These are phyloP conservation scores for Acrocephalus kingi DNA, from an alignment of 2,113 vertebrate species.

Conservation along the genomic window DNA sequence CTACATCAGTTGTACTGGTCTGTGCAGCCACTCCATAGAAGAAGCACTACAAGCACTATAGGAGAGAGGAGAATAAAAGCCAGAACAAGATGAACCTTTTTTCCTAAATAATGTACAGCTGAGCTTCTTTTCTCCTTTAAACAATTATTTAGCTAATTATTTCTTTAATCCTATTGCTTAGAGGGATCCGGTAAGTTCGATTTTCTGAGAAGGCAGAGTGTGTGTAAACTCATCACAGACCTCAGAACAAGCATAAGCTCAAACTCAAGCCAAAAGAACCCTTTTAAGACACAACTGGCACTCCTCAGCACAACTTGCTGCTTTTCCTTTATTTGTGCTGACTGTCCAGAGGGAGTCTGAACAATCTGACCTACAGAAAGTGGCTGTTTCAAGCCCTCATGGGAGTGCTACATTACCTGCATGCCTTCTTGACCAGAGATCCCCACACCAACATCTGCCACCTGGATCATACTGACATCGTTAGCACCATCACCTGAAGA, in stretches of 20 bases:
- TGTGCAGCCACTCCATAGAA: background rate
- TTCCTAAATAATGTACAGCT: background rate
- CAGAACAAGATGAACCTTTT: background rate
- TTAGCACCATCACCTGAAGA: constrained; percentile 94
- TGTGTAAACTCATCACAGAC: background rate
- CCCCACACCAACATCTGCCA: constrained; percentile 95
- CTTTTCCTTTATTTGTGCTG: background rate
- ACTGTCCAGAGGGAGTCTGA: background rate
- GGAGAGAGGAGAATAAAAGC: background rate
- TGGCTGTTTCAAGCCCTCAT: background rate
- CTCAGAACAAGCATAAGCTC: background rate
- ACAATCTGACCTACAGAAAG: background rate
- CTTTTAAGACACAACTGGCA: background rate
- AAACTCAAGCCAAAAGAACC: background rate
- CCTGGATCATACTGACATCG: constrained; percentile 99
- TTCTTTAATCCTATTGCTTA: background rate
- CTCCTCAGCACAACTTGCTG: background rate
- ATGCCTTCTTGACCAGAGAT: constrained; percentile 98
- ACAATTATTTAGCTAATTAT: background rate
- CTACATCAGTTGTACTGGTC: background rate
- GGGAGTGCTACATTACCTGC: constrained; percentile 83
- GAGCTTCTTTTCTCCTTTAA: background rate
- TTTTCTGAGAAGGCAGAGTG: background rate
- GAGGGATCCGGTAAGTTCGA: background rate
- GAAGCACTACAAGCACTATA: background rate